Percentiles rank a stretch among this genome's conserved stretches.
phyloP scores from a whole-genome alignment of 2,888 invertebrate genomes.

The Stratiomys singularior region DNA sequence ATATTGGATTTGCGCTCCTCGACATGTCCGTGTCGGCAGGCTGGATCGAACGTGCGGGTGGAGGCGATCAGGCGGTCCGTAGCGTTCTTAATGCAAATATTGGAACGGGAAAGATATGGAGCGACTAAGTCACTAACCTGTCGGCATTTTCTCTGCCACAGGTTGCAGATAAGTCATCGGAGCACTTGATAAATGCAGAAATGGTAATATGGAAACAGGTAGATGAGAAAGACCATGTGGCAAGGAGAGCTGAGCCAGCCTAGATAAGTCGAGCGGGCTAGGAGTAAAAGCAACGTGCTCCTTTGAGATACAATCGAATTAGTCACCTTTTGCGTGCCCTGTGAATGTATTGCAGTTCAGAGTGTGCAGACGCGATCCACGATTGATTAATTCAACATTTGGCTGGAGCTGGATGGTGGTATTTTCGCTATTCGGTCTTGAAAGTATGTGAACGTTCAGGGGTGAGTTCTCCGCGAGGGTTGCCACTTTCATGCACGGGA shows the following conservation, averaged over 20 bases:
- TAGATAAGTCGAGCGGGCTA: neutral
- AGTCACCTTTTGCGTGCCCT: too few species aligned
- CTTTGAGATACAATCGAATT: too few species aligned
- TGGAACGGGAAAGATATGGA: neutral
- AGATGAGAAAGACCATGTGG: neutral
- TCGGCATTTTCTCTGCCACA: neutral
- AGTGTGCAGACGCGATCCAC: too few species aligned
- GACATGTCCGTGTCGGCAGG: neutral
- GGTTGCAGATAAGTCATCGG: neutral
- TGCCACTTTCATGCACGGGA: too few species aligned
- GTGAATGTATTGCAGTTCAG: too few species aligned
- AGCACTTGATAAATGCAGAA: neutral
- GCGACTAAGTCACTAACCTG: neutral
- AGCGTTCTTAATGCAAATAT: neutral
- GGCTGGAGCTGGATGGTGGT: too few species aligned
- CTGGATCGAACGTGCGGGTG: neutral
- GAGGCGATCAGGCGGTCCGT: neutral
- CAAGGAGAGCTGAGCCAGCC: neutral
- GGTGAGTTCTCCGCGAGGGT: too few species aligned
- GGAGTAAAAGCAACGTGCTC: neutral
- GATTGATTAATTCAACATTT: too few species aligned
- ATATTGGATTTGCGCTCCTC: neutral
- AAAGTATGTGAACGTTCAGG: too few species aligned
- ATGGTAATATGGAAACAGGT: neutral
- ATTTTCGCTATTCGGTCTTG: too few species aligned